Base-by-base conservation (phyloP, 1,140 invertebrate genomes). In the Megalopta genalis region DNA sequence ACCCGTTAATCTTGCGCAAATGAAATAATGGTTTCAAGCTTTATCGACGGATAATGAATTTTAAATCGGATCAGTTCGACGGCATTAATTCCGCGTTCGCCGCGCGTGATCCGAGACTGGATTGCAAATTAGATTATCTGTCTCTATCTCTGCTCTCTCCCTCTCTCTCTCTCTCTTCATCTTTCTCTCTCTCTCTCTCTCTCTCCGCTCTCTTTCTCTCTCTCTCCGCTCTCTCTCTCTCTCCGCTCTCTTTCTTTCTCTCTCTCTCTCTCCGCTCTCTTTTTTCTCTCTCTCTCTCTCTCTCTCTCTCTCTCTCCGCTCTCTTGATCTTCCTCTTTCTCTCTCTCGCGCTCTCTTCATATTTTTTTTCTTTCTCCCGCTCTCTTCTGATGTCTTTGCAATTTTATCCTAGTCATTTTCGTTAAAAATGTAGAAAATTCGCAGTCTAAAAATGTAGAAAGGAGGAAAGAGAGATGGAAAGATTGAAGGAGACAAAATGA, bases 1-100 rank as follows among this genome's bases (percentile, higher is more conserved):
- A 64, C 71, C 64, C 80, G 85, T 88, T 87, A 87, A 88, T 81
- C 85, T 85, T 79, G 78, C 72, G 83, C 82, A 85, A 87, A 82
- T 82, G 83, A 88, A 87, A 84, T 88, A 88, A 88, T 87, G 80
- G 78, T 85, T 85, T 81, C 68, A 81, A 81, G 76, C 86, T 87
- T 83, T 88, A 88, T 85, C 84, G 87, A 75, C 68, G 78, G 78
- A 83, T 88, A 89, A 87, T 89, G 82, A 82, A 86, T 86, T 88
- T 87, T 86, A 85, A 89, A 89, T 89, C 77, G 79, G 84, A 87
- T 87, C 81, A 83, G 75, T 65, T 75, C 64, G 76, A 77, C 74
- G 62, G 82, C 80, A 85, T 87, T 85, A 85, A 87, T 82, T 84
- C 74, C 75, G 82, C 80, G 73, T 80, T 80, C 76, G 78, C 63